phyloP scores from a whole-genome alignment of 2,888 invertebrate genomes.

The Dorcus hopei region DNA sequence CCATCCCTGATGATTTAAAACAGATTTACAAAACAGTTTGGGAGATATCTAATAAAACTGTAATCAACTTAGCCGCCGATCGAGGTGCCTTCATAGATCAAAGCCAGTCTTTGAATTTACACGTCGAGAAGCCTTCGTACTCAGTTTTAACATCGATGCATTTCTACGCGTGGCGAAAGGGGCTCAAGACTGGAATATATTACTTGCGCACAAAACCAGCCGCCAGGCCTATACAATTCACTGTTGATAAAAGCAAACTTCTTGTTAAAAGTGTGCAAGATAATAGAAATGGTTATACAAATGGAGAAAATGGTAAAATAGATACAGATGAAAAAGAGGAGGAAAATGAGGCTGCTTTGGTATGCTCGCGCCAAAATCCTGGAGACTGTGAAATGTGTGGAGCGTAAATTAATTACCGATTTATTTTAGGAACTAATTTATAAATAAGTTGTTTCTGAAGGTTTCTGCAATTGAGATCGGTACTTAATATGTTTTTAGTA shows the following conservation, averaged over 20 bases:
- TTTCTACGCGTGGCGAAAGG: slow-evolving; percentile 95
- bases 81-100: slow-evolving; percentile 98
- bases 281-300: slow-evolving; percentile 12
- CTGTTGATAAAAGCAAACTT: slow-evolving; percentile 83
- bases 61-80: slow-evolving; percentile 96
- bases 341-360: slow-evolving; percentile 64
- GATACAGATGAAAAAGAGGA: slow-evolving; percentile 42
- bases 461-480: too few relatives aligned
- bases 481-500: too few relatives aligned
- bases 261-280: slow-evolving; percentile 32
- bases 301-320: slow-evolving; percentile 16
- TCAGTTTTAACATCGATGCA: slow-evolving; percentile 96
- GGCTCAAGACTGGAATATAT: slow-evolving; percentile 99
- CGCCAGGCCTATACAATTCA: slow-evolving; percentile 94
- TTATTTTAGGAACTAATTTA: too few relatives aligned
- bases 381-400: slow-evolving; percentile 86
- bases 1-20: slow-evolving; percentile 81
- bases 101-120: slow-evolving; percentile 96
- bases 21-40: slow-evolving; percentile 93
- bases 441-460: too few relatives aligned
- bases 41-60: slow-evolving; percentile 92
- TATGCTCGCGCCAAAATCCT: slow-evolving; percentile 82
- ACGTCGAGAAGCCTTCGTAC: slow-evolving; percentile 92
- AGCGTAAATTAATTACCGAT: slow-evolving; percentile 53
- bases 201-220: slow-evolving; percentile 96